Base-by-base conservation (phyloP, 2,113 vertebrate species). In the Oncorhynchus masou region DNA sequence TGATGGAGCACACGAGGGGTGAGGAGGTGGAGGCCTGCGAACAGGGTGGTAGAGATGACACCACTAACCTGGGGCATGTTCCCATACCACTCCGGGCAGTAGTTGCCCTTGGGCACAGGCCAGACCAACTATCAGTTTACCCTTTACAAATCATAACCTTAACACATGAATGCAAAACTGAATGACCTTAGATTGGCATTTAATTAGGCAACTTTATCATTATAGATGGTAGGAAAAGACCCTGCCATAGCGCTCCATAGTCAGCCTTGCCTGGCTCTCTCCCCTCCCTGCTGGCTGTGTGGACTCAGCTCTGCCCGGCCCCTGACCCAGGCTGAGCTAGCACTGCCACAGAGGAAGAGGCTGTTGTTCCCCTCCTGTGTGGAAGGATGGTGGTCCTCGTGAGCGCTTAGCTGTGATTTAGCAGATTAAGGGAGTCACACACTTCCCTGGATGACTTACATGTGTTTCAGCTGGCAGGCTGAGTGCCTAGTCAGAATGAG, bases 341-440 rank as follows among this genome's bases (percentile, higher is more conserved):
- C 9, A 45, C 6, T 7, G 11, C 7, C 15, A 19, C 66, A 34
- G 20, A 20, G 4, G 3, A 39, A 31, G 15, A 22, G n/a, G 39
- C 24, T 13, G 31, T 20, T 34, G 9, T 13, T 51, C 4, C 9
- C 68, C 71, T 70, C 75, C 72, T 25, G 11, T 62, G 57, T 54
- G 4, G 24, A 62, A 80, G 78, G 70, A 15, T 75, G 83, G 76
- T 81, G 57, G 72, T 76, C 75, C 89, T 90, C 78, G 82, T 90
- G 90, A 89, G 86, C 60, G 22, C 68, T 74, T 87, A 88, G 87
- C 85, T 81, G 73, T 89, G 86, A 88, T 71, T 88, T 84, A 89
- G 77, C 81, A 81, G 88, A 88, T 92, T 88, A 91, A 82, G 81
- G 86, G 90, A 90, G 88, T 92, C 88, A 90, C 86, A 90, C 86